phyloP scores from a whole-genome alignment of 2,113 vertebrate species.

The Gymnocephalus cernua region DNA sequence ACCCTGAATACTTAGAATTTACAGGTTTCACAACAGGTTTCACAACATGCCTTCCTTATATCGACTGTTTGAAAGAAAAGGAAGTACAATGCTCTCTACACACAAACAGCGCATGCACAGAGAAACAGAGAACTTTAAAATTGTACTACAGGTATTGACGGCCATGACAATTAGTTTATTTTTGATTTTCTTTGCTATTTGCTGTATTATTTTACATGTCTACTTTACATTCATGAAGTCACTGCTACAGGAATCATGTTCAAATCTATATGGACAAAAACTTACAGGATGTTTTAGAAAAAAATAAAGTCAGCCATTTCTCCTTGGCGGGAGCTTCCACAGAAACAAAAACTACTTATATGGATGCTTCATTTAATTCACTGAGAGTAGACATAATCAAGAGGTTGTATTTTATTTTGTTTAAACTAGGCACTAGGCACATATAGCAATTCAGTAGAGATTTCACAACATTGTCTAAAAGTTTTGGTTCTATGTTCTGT shows the following conservation, averaged over 20 bases:
- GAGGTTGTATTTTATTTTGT: slow-evolving; percentile 38
- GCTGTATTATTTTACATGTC: slow-evolving; percentile 4
- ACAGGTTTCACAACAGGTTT: slow-evolving; percentile 44
- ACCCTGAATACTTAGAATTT: not conserved
- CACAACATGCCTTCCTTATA: slow-evolving; percentile 29
- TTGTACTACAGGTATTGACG: not conserved
- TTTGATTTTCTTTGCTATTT: not conserved
- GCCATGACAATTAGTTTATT: not conserved
- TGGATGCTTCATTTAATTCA: slow-evolving; percentile 25
- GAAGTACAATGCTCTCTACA: slow-evolving; percentile 45
- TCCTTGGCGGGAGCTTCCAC: not conserved
- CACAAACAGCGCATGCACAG: not conserved
- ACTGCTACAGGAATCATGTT: not conserved
- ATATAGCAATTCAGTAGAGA: slow-evolving; percentile 4
- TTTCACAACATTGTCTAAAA: slow-evolving; percentile 33
- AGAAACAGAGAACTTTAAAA: slow-evolving; percentile 24
- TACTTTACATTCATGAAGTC: not conserved
- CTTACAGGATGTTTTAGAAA: slow-evolving; percentile 18
- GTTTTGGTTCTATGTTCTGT: slow-evolving; percentile 33
- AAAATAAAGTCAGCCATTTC: slow-evolving; percentile 8
- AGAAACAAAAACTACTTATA: not conserved
- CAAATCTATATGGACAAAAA: not conserved
- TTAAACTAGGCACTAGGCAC: slow-evolving; percentile 25
- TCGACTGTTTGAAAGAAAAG: slow-evolving; percentile 12
- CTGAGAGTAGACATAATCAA: slow-evolving; percentile 26